Conservation (phyloP, 1,140 invertebrate genomes). For the Neodiprion lecontei region DNA sequence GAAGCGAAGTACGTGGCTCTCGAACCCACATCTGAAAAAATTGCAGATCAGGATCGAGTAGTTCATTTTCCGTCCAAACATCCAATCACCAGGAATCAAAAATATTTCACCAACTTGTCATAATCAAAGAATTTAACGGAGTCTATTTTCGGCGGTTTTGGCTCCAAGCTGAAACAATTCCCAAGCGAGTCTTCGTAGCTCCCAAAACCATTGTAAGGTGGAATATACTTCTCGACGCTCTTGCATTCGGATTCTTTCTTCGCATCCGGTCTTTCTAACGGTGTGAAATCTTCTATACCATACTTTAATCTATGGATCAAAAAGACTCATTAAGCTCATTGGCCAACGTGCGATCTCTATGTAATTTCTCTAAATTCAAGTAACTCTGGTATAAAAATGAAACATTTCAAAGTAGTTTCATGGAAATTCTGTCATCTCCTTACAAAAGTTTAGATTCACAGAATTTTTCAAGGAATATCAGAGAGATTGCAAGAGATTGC, state of each 20-base stretch:
- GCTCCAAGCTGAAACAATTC: constrained; percentile 80
- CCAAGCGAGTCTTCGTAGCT: constrained; percentile 86
- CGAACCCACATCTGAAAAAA: constrained; percentile 68
- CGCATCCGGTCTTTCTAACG: constrained; percentile 60
- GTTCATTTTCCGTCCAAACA: background rate
- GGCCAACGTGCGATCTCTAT: constrained; percentile 12
- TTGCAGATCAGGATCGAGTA: background rate
- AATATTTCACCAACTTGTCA: constrained; percentile 66
- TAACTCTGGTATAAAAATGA: too few species aligned
- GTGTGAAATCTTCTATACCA: constrained; percentile 67
- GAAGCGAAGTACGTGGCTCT: constrained; percentile 82
- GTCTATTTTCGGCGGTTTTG: constrained; percentile 77
- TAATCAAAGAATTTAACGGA: constrained; percentile 83
- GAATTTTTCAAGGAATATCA: too few species aligned
- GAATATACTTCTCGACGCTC: constrained; percentile 65
- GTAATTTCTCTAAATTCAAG: too few species aligned
- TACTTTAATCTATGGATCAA: constrained; percentile 48
- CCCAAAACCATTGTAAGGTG: constrained; percentile 90
- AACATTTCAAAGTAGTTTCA: too few species aligned
- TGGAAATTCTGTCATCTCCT: too few species aligned
- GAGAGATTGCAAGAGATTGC: background rate
- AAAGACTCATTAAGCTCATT: constrained; percentile 14
- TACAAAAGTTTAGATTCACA: too few species aligned
- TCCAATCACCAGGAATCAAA: constrained; percentile 12
- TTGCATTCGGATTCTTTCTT: constrained; percentile 51